These are phyloP conservation scores for Thereva nobilitata DNA, from an alignment of 2,888 invertebrate species.

Conservation along the genomic window DNA sequence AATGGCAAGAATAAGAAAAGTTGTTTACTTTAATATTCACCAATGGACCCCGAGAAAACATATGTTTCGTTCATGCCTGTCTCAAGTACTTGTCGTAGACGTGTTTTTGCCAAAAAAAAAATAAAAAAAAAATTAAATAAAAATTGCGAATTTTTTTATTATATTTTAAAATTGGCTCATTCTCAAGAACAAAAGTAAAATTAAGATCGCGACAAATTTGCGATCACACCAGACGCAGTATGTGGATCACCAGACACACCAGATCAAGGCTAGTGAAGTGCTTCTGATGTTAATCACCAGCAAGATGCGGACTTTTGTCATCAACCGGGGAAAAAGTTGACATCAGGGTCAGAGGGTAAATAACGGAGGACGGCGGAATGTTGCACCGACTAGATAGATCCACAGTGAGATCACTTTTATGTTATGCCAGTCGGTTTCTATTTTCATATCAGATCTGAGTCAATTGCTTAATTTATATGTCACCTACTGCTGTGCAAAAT, in stretches of 20 bases:
- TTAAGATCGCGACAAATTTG: not conserved
- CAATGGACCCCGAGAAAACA: too few relatives aligned
- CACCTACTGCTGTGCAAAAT: not conserved
- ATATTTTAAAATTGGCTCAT: not conserved
- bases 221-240: not conserved
- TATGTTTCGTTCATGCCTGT: too few relatives aligned
- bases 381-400: conserved; percentile 2
- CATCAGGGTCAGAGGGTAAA: conserved; percentile 5
- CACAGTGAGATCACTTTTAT: conserved; percentile 17
- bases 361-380: conserved; percentile 2
- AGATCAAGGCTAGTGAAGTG: too few relatives aligned
- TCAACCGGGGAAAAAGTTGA: not conserved
- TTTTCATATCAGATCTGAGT: conserved; percentile 17
- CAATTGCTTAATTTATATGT: conserved; percentile 18
- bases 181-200: conserved; percentile 10
- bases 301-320: too few relatives aligned
- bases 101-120: too few relatives aligned
- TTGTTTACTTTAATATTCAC: too few relatives aligned
- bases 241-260: not conserved
- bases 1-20: too few relatives aligned
- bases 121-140: too few relatives aligned
- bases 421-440: conserved; percentile 10
- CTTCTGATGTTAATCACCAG: too few relatives aligned
- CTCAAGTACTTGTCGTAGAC: too few relatives aligned
- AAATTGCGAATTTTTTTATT: too few relatives aligned